Percentiles rank a stretch among this genome's conserved stretches.
Conservation (phyloP, 2,888 invertebrate genomes). For the Hypselothyrea guttata region DNA sequence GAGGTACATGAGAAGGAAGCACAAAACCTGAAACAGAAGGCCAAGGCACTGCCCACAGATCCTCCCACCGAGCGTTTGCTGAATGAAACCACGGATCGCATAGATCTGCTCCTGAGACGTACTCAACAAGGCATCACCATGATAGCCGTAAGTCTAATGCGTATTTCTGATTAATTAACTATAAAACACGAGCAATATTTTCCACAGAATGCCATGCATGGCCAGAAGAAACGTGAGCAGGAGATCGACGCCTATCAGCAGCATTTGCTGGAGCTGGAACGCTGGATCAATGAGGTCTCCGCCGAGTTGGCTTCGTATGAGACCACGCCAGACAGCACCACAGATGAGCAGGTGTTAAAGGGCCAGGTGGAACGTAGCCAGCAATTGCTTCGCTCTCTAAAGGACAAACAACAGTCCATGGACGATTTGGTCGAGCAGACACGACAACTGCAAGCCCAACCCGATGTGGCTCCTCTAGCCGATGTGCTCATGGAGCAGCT, state of each 20-base stretch:
- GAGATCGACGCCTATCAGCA: constrained; percentile 84
- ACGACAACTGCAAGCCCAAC: constrained; percentile 82
- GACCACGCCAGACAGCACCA: constrained; percentile 76
- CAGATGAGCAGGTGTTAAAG: constrained; percentile 83
- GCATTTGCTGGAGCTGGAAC: constrained; percentile 84
- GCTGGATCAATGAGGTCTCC: constrained; percentile 83
- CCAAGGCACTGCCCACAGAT: constrained; percentile 86
- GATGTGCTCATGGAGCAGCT: constrained; percentile 84
- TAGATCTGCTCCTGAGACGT: constrained; percentile 86
- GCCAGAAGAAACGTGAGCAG: constrained; percentile 83
- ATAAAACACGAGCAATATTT: too few relatives aligned
- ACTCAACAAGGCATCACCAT: constrained; percentile 86
- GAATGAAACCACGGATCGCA: constrained; percentile 85
- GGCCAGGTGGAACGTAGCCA: constrained; percentile 84
- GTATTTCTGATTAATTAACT: background rate
- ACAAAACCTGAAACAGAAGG: constrained; percentile 85
- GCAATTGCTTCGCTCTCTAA: constrained; percentile 83
- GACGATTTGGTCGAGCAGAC: constrained; percentile 83
- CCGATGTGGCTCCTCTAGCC: constrained; percentile 83
- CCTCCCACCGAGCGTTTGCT: constrained; percentile 83
- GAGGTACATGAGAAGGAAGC: constrained; percentile 87
- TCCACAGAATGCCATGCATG: constrained; percentile 83
- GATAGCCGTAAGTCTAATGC: constrained; percentile 80
- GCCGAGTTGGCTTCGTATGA: constrained; percentile 72
- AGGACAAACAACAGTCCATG: constrained; percentile 83